Base-by-base conservation (phyloP, 2,113 vertebrate species). In the Heteronetta atricapilla region DNA sequence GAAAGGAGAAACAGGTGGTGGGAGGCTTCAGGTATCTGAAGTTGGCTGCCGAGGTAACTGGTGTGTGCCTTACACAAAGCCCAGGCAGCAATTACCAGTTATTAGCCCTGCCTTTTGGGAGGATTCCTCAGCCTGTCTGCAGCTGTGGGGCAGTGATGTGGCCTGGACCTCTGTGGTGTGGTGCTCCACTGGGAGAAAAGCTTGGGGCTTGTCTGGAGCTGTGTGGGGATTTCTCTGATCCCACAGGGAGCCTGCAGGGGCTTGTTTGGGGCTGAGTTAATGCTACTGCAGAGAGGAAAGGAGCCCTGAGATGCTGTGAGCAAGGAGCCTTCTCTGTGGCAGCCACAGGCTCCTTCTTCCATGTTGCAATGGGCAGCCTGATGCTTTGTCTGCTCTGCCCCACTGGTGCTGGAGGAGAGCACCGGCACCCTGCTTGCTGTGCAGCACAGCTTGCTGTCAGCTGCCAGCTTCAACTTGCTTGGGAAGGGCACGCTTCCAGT, bases 331-430 rank as follows among this genome's bases (percentile, higher is more conserved):
- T 48, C n/a, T 33, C 50, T 10, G 40, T 15, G 7, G 44, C 31
- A 40, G 20, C 53, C 55, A 5, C 0, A 1, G 64, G 26, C 4
- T 2, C 33, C 46, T 19, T 46, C 33, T 16, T 8, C 25, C 2
- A 1, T 0, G 4, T 16, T 8, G 29, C 8, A 53, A 4, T 19
- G n/a, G 13, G 40, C 5, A 10, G 7, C 28, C 11, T 0, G 3
- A 31, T 23, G 4, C 70, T 70, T 10, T 5, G 38, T 38, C 38
- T 38, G 17, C 56, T 38, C 42, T 75, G 62, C 38, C 21, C 80
- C 5, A 3, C 0, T 9, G 44, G 22, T 17, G 36, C 56, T 42
- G 62, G 19, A 14, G 8, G 11, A 29, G 33, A n/a, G 26, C 11
- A 59, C 46, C 42, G 31, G 42, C 1, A 0, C 34, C 36, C 42